These are phyloP conservation scores for Thereva nobilitata DNA, from an alignment of 2,888 invertebrate species.

Conservation along the genomic window DNA sequence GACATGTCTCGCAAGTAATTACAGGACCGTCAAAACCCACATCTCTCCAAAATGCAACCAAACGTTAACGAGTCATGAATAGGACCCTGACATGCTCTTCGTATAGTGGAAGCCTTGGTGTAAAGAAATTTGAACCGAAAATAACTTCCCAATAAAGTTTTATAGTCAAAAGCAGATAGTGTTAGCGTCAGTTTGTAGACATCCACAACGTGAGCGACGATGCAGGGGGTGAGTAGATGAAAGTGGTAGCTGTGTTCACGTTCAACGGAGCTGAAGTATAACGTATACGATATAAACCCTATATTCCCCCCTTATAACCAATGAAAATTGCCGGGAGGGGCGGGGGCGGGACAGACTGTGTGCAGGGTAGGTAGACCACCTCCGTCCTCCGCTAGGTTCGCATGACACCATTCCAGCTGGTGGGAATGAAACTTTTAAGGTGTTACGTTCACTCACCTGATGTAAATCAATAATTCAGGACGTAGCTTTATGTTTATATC, in stretches of 20 bases:
- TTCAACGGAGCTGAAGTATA: too few species aligned
- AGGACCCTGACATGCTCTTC: neutral
- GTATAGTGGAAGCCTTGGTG: neutral
- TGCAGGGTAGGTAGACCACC: neutral
- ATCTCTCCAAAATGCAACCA: neutral
- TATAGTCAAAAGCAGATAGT: conserved; percentile 20
- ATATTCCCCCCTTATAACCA: too few species aligned
- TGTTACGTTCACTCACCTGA: conserved; percentile 15
- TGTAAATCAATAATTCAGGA: conserved; percentile 31
- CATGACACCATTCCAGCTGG: neutral
- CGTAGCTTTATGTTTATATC: conserved; percentile 19
- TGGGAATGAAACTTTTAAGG: conserved; percentile 23
- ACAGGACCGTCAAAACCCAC: conserved; percentile 22
- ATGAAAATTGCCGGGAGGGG: neutral
- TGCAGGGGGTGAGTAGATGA: too few species aligned
- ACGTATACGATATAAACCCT: too few species aligned
- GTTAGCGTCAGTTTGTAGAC: neutral
- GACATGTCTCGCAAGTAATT: conserved; percentile 27
- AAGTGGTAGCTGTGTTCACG: too few species aligned
- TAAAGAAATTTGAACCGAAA: conserved; percentile 28
- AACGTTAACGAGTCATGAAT: too few species aligned
- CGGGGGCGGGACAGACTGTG: neutral
- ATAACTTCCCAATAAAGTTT: conserved; percentile 28
- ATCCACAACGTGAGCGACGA: too few species aligned
- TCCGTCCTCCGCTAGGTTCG: neutral